A percentile compares a stretch with the other conserved stretches of the same genome.
These are phyloP conservation scores for Albula goreensis DNA, from an alignment of 2,113 vertebrate species.

Conservation along the genomic window DNA sequence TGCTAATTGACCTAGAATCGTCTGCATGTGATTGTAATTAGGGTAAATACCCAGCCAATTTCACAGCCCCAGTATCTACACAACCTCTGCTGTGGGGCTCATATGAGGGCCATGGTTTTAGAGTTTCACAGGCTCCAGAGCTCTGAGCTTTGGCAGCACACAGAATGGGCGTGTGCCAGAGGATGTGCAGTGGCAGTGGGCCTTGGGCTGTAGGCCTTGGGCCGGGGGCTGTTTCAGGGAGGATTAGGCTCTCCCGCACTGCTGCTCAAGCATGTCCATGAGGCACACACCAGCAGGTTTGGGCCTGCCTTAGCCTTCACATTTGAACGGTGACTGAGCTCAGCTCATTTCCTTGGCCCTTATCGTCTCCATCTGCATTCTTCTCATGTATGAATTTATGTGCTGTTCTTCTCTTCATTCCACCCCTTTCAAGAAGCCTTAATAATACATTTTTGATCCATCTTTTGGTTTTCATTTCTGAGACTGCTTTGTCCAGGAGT, in stretches of 20 bases:
- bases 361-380: not conserved
- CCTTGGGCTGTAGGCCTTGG: too few species aligned
- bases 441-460: not conserved
- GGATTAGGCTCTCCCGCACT: slow-evolving; percentile 1
- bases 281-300: not conserved
- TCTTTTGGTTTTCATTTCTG: not conserved
- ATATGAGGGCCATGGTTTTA: not conserved
- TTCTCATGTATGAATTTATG: not conserved
- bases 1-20: not conserved
- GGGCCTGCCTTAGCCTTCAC: not conserved
- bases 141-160: not conserved
- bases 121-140: not conserved
- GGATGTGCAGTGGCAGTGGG: not conserved
- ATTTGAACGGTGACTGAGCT: not conserved
- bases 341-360: not conserved
- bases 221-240: not conserved
- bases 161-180: not conserved
- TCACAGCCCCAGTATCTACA: not conserved
- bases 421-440: not conserved
- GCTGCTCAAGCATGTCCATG: not conserved
- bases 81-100: not conserved
- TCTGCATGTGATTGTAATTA: not conserved
- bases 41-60: not conserved
- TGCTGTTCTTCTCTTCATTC: not conserved
- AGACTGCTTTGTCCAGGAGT: too few species aligned